A percentile compares a stretch with the other conserved stretches of the same genome.
These are phyloP conservation scores for Manis javanica DNA, from an alignment of 2,797 vertebrate species.

Conservation along the genomic window DNA sequence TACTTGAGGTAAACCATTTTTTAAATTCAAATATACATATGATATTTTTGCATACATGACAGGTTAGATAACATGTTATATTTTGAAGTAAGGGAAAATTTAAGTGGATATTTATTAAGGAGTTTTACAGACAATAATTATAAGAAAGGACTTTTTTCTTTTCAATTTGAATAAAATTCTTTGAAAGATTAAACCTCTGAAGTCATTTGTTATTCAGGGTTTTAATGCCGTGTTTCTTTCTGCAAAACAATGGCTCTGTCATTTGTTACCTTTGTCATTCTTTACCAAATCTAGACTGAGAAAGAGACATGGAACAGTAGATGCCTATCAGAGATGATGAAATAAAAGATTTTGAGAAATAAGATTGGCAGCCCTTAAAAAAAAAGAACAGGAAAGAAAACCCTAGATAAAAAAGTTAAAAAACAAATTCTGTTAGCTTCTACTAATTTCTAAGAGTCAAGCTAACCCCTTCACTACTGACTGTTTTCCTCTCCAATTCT, in stretches of 20 bases:
- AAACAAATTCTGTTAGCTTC: not conserved
- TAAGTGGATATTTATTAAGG: not conserved
- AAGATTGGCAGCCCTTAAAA: not conserved
- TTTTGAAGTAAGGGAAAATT: not conserved
- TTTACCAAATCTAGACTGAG: constrained; percentile 6
- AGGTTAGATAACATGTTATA: not conserved
- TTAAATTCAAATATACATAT: not conserved
- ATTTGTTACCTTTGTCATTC: not conserved
- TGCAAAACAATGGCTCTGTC: constrained; percentile 15
- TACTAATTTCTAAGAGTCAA: constrained; percentile 3
- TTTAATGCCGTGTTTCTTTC: constrained; percentile 42
- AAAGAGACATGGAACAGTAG: not conserved
- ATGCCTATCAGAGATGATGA: not conserved
- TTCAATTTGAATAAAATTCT: constrained; percentile 10
- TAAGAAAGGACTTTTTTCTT: not conserved
- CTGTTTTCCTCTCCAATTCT: not conserved
- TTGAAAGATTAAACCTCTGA: not conserved
- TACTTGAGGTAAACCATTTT: not conserved
- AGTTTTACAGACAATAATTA: constrained; percentile 10
- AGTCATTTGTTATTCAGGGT: constrained; percentile 50
- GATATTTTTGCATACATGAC: not conserved
- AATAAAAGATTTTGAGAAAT: constrained; percentile 14
- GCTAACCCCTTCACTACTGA: not conserved
- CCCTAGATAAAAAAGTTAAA: not conserved
- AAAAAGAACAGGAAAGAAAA: not conserved